These are phyloP conservation scores for Drosophila miranda DNA, from an alignment of 1,140 invertebrate genomes.

Conservation along the genomic window DNA sequence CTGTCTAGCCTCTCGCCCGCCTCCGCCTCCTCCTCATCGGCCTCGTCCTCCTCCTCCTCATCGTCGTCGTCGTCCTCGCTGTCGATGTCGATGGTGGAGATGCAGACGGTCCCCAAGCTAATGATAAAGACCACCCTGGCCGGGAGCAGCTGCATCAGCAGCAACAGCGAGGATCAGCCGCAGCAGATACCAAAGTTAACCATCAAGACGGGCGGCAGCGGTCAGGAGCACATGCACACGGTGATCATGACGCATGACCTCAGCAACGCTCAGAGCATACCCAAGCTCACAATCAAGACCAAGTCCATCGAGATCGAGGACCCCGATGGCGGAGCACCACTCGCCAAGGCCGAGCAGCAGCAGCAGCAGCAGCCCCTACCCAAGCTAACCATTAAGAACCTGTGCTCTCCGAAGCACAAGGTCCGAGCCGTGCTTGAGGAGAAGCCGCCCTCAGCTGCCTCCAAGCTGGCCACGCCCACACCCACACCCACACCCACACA, in stretches of 20 bases:
- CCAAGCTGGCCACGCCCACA: conserved; percentile 37
- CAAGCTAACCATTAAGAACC: conserved; percentile 79
- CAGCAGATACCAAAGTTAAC: conserved; percentile 77
- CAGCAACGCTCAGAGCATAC: conserved; percentile 69
- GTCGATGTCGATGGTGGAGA: conserved; percentile 23
- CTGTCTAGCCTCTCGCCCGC: conserved; percentile 69
- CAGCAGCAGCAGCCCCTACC: conserved; percentile 58
- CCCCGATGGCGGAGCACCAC: conserved; percentile 22
- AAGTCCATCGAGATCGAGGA: conserved; percentile 45
- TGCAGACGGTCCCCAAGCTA: conserved; percentile 71
- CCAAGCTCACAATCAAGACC: conserved; percentile 75
- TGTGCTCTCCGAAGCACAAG: conserved; percentile 74
- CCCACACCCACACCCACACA: conserved; percentile 1
- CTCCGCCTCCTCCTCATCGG: conserved; percentile 60
- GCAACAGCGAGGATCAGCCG: conserved; percentile 11
- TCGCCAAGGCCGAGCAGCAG: conserved; percentile 17
- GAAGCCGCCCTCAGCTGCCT: conserved; percentile 40
- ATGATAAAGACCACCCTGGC: conserved; percentile 76
- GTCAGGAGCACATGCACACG: conserved; percentile 57
- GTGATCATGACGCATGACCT: conserved; percentile 76
- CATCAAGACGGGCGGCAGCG: conserved; percentile 58
- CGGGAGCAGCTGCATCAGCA: conserved; percentile 56
- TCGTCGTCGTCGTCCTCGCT: conserved; percentile 42
- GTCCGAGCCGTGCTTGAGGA: conserved; percentile 73
- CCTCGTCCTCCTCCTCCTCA: conserved; percentile 49